Conservation (phyloP, 2,888 invertebrate genomes). For the Polyommatus iphigenia region DNA sequence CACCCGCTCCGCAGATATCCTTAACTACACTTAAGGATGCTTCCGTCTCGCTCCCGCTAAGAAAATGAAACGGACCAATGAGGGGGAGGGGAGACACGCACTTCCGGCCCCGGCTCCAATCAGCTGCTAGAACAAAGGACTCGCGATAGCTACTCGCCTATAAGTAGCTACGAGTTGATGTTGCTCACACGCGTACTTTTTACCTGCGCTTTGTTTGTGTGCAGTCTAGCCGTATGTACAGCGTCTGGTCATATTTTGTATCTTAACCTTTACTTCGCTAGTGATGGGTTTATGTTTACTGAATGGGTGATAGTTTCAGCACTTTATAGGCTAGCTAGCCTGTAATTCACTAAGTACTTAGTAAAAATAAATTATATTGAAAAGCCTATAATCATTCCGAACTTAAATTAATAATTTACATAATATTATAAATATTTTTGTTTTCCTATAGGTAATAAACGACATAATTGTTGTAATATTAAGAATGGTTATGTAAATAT, state of each 20-base stretch:
- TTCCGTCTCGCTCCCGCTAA: conserved; percentile 78
- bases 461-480: no score
- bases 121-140: conserved; percentile 81
- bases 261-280: background rate
- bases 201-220: conserved; percentile 67
- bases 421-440: no score
- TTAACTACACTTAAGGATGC: conserved; percentile 71
- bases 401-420: no score
- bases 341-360: background rate
- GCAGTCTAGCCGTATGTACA: conserved; percentile 59
- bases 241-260: conserved; percentile 22
- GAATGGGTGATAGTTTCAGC: background rate
- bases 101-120: conserved; percentile 80
- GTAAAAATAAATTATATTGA: background rate
- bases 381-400: no score
- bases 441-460: no score
- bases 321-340: background rate
- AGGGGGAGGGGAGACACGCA: conserved; percentile 81
- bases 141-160: conserved; percentile 78
- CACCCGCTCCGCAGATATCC: conserved; percentile 69
- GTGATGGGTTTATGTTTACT: background rate
- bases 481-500: no score
- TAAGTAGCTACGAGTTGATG: conserved; percentile 69
- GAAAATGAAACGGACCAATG: conserved; percentile 81
- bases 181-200: conserved; percentile 68